These are phyloP conservation scores for Hippocampus comes DNA, from an alignment of 2,113 vertebrate species.

Conservation along the genomic window DNA sequence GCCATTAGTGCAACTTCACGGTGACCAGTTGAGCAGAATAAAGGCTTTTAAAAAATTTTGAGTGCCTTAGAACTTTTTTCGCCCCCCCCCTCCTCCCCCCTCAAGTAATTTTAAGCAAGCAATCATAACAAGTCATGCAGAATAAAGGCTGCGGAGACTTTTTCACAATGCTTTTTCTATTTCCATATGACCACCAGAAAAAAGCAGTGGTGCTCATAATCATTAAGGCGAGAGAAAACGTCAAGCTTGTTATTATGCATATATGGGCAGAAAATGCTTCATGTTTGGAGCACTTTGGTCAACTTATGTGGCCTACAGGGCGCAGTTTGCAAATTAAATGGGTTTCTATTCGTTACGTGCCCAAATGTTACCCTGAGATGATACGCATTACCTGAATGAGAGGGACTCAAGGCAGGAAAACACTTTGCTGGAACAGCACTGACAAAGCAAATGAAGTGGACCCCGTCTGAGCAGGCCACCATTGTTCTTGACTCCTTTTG, in stretches of 20 bases:
- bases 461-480: constrained; percentile 29
- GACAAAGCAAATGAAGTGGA: constrained; percentile 45
- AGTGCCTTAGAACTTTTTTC: constrained; percentile 29
- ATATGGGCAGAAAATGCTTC: background rate
- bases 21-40: constrained; percentile 45
- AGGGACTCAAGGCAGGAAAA: constrained; percentile 14
- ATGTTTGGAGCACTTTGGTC: background rate
- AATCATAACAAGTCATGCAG: constrained; percentile 53
- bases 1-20: constrained; percentile 26
- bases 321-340: constrained; percentile 28
- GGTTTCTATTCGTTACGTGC: constrained; percentile 9
- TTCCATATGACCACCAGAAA: constrained; percentile 37
- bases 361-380: constrained; percentile 1
- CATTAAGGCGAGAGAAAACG: constrained; percentile 23
- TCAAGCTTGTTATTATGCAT: constrained; percentile 26
- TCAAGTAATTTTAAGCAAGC: constrained; percentile 48
- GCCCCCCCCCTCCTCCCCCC: background rate
- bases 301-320: background rate
- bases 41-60: constrained; percentile 42
- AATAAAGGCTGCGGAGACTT: constrained; percentile 50
- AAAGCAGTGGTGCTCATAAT: constrained; percentile 21
- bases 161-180: constrained; percentile 29
- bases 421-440: constrained; percentile 44
- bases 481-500: constrained; percentile 51
- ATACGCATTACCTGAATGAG: constrained; percentile 26